phyloP scores from a whole-genome alignment of 1,140 invertebrate species.

The Delia radicum region DNA sequence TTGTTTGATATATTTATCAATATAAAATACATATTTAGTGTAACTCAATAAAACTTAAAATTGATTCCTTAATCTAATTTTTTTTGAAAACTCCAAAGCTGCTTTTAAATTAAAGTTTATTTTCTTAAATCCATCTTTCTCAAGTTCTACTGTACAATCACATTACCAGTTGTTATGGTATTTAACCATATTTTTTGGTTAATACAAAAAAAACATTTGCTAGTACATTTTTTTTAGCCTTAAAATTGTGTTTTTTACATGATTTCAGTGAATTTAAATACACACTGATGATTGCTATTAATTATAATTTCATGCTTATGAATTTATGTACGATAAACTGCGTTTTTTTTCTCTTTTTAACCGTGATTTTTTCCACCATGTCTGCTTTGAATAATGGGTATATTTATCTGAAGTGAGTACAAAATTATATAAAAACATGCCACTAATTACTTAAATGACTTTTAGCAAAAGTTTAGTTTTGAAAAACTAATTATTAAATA shows the following conservation, averaged over 20 bases:
- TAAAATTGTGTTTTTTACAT: background rate
- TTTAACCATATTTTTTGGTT: background rate
- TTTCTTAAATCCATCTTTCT: too few relatives aligned
- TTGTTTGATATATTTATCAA: too few relatives aligned
- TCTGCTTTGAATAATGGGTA: background rate
- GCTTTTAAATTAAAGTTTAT: too few relatives aligned
- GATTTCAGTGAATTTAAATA: background rate
- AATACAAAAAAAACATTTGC: background rate
- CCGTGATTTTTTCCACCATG: background rate
- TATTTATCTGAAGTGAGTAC: background rate
- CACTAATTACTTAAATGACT: slow-evolving; percentile 4
- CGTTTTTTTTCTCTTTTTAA: background rate
- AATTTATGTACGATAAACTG: background rate
- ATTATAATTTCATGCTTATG: slow-evolving; percentile 2
- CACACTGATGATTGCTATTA: background rate
- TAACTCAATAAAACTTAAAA: too few relatives aligned
- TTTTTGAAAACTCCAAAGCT: too few relatives aligned
- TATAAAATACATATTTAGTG: too few relatives aligned
- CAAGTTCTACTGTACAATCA: background rate
- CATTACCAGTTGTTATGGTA: background rate
- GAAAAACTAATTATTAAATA: too few relatives aligned
- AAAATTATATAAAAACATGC: background rate
- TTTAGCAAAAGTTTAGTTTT: too few relatives aligned
- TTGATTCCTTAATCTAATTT: too few relatives aligned
- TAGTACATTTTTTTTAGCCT: background rate